Percentiles rank a stretch among this genome's conserved stretches.
phyloP scores from a whole-genome alignment of 2,888 invertebrate genomes.

The Gymnoscelis rufifasciata region DNA sequence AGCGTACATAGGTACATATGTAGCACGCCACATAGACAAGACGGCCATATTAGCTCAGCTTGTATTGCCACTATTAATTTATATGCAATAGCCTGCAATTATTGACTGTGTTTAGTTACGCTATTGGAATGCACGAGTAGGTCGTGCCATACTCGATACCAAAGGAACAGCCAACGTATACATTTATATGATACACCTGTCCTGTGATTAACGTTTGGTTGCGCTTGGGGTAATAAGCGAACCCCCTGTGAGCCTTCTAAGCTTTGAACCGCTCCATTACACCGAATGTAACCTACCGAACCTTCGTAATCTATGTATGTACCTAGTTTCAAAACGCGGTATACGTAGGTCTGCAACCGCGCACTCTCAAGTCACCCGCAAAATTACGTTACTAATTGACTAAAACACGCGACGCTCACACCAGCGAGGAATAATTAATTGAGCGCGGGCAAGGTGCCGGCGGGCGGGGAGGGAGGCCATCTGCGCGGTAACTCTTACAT shows the following conservation, averaged over 20 bases:
- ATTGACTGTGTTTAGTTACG: conserved; percentile 23
- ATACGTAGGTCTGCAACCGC: conserved; percentile 58
- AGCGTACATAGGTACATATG: conserved; percentile 39
- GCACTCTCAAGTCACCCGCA: conserved; percentile 77
- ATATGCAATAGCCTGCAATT: conserved; percentile 70
- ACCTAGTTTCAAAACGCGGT: conserved; percentile 52
- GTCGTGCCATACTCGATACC: too few relatives aligned
- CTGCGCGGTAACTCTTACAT: conserved; percentile 79
- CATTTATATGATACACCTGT: too few relatives aligned
- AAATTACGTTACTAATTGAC: conserved; percentile 80
- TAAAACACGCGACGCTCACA: conserved; percentile 79
- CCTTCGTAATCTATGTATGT: too few relatives aligned
- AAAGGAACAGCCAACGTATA: too few relatives aligned
- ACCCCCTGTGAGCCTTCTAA: conserved; percentile 13
- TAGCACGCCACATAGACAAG: conserved; percentile 32
- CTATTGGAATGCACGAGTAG: too few relatives aligned
- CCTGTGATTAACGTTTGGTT: conserved; percentile 16
- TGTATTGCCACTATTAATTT: conserved; percentile 69
- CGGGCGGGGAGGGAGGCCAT: conserved; percentile 55
- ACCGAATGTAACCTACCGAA: conserved; percentile 29
- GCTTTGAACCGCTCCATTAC: conserved; percentile 19
- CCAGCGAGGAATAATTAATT: conserved; percentile 78
- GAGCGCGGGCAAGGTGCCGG: conserved; percentile 63
- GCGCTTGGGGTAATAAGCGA: conserved; percentile 22
- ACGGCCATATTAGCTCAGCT: conserved; percentile 53